Evolutionary conservation across 2,797 vertebrate genomes (phyloP).

Genomic region (Cuculus canorus): DNA sequence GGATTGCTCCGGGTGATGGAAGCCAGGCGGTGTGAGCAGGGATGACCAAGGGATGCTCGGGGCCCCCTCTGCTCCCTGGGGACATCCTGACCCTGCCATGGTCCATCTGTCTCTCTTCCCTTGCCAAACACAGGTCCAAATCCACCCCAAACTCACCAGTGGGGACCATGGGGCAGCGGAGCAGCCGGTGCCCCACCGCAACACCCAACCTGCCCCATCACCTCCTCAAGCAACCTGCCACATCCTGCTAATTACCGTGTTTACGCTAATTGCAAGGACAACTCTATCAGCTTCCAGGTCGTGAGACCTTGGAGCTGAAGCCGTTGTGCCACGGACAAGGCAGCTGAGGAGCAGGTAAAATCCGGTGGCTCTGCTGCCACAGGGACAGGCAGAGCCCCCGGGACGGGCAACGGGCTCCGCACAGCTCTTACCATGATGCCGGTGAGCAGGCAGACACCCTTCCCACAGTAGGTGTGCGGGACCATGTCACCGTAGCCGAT

Average conservation of each 20-base stretch:
- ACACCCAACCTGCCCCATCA: not conserved
- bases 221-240: not conserved
- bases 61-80: not conserved
- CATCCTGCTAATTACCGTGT: constrained; percentile 74
- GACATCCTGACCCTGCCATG: not conserved
- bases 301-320: not conserved
- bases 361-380: accelerated
- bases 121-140: accelerated
- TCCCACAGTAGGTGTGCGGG: constrained; percentile 97
- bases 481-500: constrained; percentile 99
- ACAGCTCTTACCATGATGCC: constrained; percentile 93
- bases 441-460: constrained; percentile 95
- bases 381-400: not conserved
- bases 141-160: not conserved
- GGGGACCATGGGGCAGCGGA: accelerated
- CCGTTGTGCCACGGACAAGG: accelerated
- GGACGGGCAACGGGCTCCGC: not conserved
- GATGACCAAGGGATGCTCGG: not conserved
- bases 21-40: not conserved
- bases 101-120: constrained; percentile 47
- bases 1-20: not conserved
- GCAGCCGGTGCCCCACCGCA: accelerated
- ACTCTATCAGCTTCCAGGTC: not conserved
- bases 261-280: constrained; percentile 18
- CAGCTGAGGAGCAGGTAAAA: not conserved